phyloP scores from a whole-genome alignment of 2,888 invertebrate species.

The Apodemia mormo region DNA sequence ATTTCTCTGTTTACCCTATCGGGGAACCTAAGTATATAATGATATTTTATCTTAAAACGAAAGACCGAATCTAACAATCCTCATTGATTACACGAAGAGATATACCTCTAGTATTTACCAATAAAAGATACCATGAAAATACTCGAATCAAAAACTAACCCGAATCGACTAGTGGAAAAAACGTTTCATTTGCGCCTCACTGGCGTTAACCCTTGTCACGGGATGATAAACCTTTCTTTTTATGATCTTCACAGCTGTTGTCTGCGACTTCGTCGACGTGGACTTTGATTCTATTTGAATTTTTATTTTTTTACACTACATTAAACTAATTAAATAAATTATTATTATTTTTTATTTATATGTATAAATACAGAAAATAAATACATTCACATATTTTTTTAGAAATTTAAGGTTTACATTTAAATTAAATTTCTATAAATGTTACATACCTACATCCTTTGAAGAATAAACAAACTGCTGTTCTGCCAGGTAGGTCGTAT shows the following conservation, averaged over 20 bases:
- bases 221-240: not conserved
- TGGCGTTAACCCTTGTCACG: not conserved
- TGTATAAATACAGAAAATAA: no score
- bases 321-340: no score
- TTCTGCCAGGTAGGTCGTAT: no score
- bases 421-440: no score
- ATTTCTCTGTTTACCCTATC: no score
- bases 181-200: conserved; percentile 11
- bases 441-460: no score
- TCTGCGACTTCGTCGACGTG: not conserved
- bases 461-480: no score
- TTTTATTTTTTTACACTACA: not conserved
- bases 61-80: not conserved
- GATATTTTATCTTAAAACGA: not conserved
- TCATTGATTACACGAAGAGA: not conserved
- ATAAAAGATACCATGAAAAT: not conserved
- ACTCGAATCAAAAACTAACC: not conserved
- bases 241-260: not conserved
- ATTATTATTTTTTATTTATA: no score
- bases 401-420: no score
- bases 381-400: no score
- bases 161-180: conserved; percentile 4
- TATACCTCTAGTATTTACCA: not conserved
- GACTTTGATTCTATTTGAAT: not conserved
- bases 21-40: not conserved